These are phyloP conservation scores for Guaruba guarouba DNA, from an alignment of 2,113 vertebrate genomes.

Conservation along the genomic window DNA sequence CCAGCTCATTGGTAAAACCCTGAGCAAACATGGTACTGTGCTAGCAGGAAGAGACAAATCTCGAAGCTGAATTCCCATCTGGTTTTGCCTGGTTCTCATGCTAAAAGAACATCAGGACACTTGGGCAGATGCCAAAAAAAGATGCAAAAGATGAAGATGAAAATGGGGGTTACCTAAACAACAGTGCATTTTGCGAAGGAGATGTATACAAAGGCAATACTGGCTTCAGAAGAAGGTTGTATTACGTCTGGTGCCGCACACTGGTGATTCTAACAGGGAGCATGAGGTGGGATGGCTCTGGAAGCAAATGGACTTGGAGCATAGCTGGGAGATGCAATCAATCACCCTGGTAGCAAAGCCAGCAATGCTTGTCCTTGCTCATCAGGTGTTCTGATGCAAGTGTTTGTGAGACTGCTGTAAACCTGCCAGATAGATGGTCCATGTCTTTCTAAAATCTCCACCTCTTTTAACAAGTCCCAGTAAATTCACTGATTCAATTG, in stretches of 20 bases:
- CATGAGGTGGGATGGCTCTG: neutral
- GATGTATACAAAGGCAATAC: neutral
- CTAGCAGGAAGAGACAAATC: neutral
- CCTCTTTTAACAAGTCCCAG: neutral
- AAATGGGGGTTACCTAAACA: neutral
- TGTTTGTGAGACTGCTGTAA: neutral
- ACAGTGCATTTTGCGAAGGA: neutral
- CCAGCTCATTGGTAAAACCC: neutral
- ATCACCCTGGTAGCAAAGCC: neutral
- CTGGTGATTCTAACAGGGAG: neutral
- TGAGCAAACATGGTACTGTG: neutral
- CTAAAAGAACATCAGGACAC: neutral
- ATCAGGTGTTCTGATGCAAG: neutral
- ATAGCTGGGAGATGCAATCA: neutral
- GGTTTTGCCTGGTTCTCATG: neutral
- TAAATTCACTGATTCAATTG: neutral
- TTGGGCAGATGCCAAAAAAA: neutral
- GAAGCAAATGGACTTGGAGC: neutral
- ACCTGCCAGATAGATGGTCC: neutral
- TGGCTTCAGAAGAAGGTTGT: neutral
- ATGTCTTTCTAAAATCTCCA: neutral
- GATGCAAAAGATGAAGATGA: neutral
- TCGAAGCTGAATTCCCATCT: neutral
- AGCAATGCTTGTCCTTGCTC: neutral
- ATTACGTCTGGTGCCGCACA: accelerated